Base-by-base conservation (phyloP, 64 coral and sea anemone genomes). In the Hydrozoanthus tunicans region DNA sequence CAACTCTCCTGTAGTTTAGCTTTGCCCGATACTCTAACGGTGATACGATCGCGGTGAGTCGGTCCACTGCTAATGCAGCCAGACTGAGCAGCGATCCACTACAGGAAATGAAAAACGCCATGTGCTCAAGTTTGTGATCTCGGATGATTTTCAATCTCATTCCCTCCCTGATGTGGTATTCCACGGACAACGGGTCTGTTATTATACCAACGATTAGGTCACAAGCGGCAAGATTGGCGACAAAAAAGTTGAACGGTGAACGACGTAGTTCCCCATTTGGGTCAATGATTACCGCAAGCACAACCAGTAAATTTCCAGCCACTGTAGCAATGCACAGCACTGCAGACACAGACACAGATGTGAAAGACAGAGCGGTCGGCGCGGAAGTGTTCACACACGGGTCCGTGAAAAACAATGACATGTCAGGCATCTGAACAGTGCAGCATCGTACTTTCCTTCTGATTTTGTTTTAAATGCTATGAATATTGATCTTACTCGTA, bases 191-290 rank as follows among this genome's bases (percentile, higher is more conserved):
- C 2, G 92, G 95, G 59, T 85, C 58, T 65, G 91, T 93, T 11
- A 96, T 68, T 27, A 93, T 64, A 15, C 95, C 95, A 7, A 96
- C 95, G 9, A 96, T 89, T 13, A 96, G 62, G 71, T 96, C 95
- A 13, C 92, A 93, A 12, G 89, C 83, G 51, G 95, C 95, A 9
- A 96, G 80, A 51, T 94, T 96, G 7, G 91, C 95, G 56, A 96
- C 95, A 1, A 96, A 64, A 11, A 82, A 79, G 69, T 93, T 94
- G 27, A 96, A 96, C 10, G 95, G 95, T 59, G 92, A 92, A 61
- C 81, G 82, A 14, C 65, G 80, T 15, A 96, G 80, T 7, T 96
- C 79, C 10, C 88, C 64, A 79, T 94, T 88, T 52, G 95, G 95
- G 59, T 96, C 92, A 53, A 93, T 94, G 11, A 91, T 78, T 20